A percentile compares a stretch with the other conserved stretches of the same genome.
These are phyloP conservation scores for Drosophila eugracilis DNA, from an alignment of 1,140 invertebrate genomes.

Conservation along the genomic window DNA sequence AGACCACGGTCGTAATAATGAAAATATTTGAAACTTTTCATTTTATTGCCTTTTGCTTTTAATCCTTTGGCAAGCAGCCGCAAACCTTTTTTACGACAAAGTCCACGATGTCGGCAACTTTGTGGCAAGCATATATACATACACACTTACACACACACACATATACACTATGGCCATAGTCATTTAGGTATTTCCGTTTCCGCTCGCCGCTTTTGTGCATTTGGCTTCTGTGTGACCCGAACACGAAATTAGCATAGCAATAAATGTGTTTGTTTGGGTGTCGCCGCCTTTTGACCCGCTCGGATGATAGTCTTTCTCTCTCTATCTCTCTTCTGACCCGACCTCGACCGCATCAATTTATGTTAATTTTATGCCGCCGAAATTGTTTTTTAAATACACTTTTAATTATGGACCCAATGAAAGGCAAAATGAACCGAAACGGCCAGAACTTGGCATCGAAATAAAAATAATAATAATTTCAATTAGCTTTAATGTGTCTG, in stretches of 20 bases:
- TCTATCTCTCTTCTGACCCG: constrained; percentile 32
- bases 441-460: constrained; percentile 10
- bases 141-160: constrained; percentile 18
- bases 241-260: constrained; percentile 73
- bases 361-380: constrained; percentile 67
- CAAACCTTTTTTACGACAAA: constrained; percentile 73
- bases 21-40: constrained; percentile 81
- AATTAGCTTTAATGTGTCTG: constrained; percentile 63
- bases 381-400: constrained; percentile 83
- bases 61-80: constrained; percentile 69
- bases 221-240: constrained; percentile 63
- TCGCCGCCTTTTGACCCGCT: constrained; percentile 37
- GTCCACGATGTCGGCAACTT: constrained; percentile 72
- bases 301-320: neutral
- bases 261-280: constrained; percentile 69
- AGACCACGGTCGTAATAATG: constrained; percentile 57
- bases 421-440: constrained; percentile 28
- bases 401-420: constrained; percentile 73
- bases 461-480: constrained; percentile 62
- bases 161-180: constrained; percentile 56
- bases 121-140: constrained; percentile 47
- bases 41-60: constrained; percentile 83
- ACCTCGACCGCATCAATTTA: constrained; percentile 71
- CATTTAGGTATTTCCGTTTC: constrained; percentile 82
- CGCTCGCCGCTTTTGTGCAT: constrained; percentile 75